Conservation (phyloP, 2,113 vertebrate species). For the Numenius arquata region DNA sequence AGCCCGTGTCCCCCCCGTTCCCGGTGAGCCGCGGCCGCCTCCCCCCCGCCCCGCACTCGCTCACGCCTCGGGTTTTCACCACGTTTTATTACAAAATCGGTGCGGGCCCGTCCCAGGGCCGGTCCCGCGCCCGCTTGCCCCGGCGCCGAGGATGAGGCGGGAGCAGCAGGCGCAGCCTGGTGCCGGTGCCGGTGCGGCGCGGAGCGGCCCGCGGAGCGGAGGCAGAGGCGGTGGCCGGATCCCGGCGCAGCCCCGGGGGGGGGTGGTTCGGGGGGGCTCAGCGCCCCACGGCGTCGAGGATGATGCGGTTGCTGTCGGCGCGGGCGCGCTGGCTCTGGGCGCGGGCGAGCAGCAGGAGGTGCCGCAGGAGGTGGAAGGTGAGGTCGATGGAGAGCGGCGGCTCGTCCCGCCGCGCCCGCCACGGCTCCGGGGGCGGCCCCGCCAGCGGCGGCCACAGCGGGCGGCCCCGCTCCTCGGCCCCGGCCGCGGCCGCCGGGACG, state of each 20-base stretch:
- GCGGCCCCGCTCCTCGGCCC: constrained; percentile 11
- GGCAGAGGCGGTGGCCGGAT: neutral
- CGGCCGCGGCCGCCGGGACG: neutral
- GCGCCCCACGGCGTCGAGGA: constrained; percentile 90
- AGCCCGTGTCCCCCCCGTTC: neutral
- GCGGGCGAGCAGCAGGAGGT: constrained; percentile 88
- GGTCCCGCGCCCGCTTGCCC: neutral
- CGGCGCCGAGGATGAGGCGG: constrained; percentile 58
- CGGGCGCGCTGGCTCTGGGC: constrained; percentile 85
- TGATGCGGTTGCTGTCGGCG: constrained; percentile 85
- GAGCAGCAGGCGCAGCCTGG: constrained; percentile 78
- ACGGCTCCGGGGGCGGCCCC: neutral
- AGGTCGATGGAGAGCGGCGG: constrained; percentile 92
- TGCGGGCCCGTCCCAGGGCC: neutral
- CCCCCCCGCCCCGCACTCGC: neutral
- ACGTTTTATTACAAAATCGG: constrained; percentile 70
- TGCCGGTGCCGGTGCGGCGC: constrained; percentile 74
- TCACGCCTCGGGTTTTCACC: constrained; percentile 17
- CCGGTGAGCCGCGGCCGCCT: neutral
- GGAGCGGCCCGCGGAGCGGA: accelerated
- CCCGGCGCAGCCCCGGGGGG: neutral
- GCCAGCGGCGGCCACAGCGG: constrained; percentile 17
- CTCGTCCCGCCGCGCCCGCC: constrained; percentile 78
- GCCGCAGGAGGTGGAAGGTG: constrained; percentile 91
- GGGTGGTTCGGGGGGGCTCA: constrained; percentile 50